A percentile compares a stretch with the other conserved stretches of the same genome.
phyloP scores from a whole-genome alignment of 1,140 invertebrate genomes.

The Hesperophylax magnus region DNA sequence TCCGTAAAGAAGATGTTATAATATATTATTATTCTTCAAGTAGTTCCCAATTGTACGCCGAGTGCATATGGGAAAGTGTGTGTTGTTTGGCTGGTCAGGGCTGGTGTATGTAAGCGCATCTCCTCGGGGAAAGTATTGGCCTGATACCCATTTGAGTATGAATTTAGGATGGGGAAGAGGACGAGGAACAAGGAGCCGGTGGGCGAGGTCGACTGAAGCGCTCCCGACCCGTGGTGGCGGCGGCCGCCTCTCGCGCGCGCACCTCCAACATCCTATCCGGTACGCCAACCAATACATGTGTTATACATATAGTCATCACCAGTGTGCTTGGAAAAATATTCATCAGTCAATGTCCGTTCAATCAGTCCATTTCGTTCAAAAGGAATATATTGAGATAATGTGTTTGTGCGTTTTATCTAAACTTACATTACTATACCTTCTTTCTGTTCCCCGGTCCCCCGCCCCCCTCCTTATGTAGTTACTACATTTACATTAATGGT shows the following conservation, averaged over 20 bases:
- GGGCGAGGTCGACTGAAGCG: slow-evolving; percentile 40
- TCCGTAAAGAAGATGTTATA: too few species aligned
- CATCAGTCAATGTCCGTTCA: slow-evolving; percentile 5
- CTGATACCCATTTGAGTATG: slow-evolving; percentile 54
- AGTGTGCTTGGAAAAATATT: slow-evolving; percentile 58
- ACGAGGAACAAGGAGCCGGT: slow-evolving; percentile 24
- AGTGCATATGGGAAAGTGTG: too few species aligned
- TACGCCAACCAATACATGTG: slow-evolving; percentile 45
- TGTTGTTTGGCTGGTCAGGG: too few species aligned
- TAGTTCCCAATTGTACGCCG: too few species aligned
- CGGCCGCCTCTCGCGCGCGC: slow-evolving; percentile 34
- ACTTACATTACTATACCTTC: slow-evolving; percentile 2
- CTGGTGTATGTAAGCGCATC: neutral
- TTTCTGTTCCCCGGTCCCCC: neutral
- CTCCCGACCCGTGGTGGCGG: slow-evolving; percentile 39
- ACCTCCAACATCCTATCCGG: slow-evolving; percentile 53
- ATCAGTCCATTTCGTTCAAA: slow-evolving; percentile 12
- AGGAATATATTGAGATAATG: neutral
- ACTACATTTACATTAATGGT: slow-evolving; percentile 5
- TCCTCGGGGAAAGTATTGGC: slow-evolving; percentile 24
- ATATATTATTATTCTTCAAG: too few species aligned
- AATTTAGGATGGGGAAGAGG: slow-evolving; percentile 55
- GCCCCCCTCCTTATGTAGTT: slow-evolving; percentile 8
- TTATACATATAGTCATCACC: slow-evolving; percentile 29
- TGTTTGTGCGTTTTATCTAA: slow-evolving; percentile 32